A percentile compares a stretch with the other conserved stretches of the same genome.
These are phyloP conservation scores for Ophion ventricosus DNA, from an alignment of 2,888 invertebrate genomes.

Conservation along the genomic window DNA sequence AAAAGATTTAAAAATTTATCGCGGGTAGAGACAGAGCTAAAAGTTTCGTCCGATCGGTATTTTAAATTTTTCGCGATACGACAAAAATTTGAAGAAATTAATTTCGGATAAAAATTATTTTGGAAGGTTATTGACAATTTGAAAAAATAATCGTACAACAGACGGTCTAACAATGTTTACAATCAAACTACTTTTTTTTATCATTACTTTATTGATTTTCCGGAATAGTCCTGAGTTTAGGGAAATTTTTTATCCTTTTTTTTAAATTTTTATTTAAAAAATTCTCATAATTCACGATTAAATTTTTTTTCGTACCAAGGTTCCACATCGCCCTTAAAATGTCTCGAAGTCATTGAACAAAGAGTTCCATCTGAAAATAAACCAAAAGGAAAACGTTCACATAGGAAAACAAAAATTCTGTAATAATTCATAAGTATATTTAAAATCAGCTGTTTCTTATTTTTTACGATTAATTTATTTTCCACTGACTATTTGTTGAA, in stretches of 20 bases:
- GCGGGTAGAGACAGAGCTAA: background rate
- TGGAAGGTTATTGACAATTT: background rate
- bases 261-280: too few relatives aligned
- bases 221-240: background rate
- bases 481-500: background rate
- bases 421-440: background rate
- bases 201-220: background rate
- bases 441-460: too few relatives aligned
- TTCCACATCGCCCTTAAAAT: too few relatives aligned
- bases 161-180: background rate
- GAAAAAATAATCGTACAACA: background rate
- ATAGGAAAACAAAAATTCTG: background rate
- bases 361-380: background rate
- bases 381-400: background rate
- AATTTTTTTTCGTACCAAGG: background rate
- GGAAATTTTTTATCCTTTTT: too few relatives aligned
- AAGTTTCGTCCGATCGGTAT: background rate
- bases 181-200: background rate
- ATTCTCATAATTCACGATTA: background rate
- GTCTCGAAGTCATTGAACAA: too few relatives aligned
- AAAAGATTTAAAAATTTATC: background rate
- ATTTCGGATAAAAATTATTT: background rate
- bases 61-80: background rate
- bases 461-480: background rate
- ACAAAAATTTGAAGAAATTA: constrained; percentile 32